These are phyloP conservation scores for Epirrita christyi DNA, from an alignment of 2,888 invertebrate species.

Conservation along the genomic window DNA sequence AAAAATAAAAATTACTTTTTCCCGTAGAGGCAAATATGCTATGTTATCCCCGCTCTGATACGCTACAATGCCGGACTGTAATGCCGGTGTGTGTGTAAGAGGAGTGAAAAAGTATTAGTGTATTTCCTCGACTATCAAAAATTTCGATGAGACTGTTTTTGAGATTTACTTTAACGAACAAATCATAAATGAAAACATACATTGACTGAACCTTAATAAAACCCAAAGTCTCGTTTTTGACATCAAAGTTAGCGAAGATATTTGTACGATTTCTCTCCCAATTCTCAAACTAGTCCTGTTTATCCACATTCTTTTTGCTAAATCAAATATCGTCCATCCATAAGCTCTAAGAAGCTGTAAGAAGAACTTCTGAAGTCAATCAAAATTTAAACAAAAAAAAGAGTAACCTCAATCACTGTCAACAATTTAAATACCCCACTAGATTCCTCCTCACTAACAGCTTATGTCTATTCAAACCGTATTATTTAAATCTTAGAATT, in stretches of 20 bases:
- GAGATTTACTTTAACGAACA: conserved; percentile 43
- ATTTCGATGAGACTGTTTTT: conserved; percentile 41
- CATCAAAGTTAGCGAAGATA: conserved; percentile 38
- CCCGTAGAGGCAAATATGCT: too few relatives aligned
- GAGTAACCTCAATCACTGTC: conserved; percentile 35
- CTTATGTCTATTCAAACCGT: conserved; percentile 42
- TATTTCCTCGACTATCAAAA: conserved; percentile 40
- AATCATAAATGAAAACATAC: conserved; percentile 40
- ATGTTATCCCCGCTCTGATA: too few relatives aligned
- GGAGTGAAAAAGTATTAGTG: too few relatives aligned
- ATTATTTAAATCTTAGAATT: conserved; percentile 42
- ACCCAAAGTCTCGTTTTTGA: conserved; percentile 34
- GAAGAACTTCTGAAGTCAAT: conserved; percentile 37
- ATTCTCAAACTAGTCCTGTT: conserved; percentile 35
- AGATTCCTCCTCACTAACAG: conserved; percentile 37
- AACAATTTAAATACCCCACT: conserved; percentile 42
- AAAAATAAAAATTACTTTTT: too few relatives aligned
- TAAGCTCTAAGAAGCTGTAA: conserved; percentile 32
- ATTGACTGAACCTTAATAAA: conserved; percentile 34
- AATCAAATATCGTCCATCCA: conserved; percentile 42
- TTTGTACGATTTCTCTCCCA: conserved; percentile 40
- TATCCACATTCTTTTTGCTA: conserved; percentile 40
- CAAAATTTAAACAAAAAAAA: conserved; percentile 34
- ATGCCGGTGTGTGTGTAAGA: too few relatives aligned
- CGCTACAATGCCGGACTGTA: too few relatives aligned